phyloP scores from a whole-genome alignment of 2,797 vertebrate genomes.

The Lepilemur ruficaudatus region DNA sequence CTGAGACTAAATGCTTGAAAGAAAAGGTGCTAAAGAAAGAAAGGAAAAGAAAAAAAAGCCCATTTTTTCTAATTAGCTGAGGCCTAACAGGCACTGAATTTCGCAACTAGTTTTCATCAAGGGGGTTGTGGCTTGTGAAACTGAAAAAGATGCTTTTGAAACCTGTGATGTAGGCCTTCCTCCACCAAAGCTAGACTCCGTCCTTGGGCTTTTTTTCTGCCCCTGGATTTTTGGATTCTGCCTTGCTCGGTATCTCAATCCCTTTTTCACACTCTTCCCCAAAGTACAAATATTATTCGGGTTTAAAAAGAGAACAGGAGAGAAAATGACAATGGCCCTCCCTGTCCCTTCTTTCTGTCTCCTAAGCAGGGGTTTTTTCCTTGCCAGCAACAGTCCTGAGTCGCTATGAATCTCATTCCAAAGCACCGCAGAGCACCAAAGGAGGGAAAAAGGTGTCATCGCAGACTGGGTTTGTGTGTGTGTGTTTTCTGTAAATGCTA shows the following conservation, averaged over 20 bases:
- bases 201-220: not conserved
- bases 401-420: not conserved
- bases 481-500: not conserved
- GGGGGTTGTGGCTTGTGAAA: slow-evolving; percentile 88
- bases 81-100: slow-evolving; percentile 93
- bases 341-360: not conserved
- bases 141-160: slow-evolving; percentile 86
- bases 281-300: slow-evolving; percentile 57
- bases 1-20: slow-evolving; percentile 91
- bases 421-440: not conserved
- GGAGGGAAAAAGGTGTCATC: not conserved
- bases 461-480: not conserved
- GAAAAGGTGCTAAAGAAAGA: slow-evolving; percentile 91
- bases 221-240: not conserved
- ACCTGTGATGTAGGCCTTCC: slow-evolving; percentile 50
- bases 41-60: slow-evolving; percentile 87
- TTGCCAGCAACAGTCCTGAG: not conserved
- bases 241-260: slow-evolving; percentile 19
- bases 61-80: slow-evolving; percentile 99
- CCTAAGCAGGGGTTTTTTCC: not conserved
- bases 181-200: slow-evolving; percentile 20
- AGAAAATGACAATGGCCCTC: not conserved
- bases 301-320: not conserved
- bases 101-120: slow-evolving; percentile 89
- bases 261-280: not conserved